These are phyloP conservation scores for Acronicta alni DNA, from an alignment of 2,888 invertebrate species.

Conservation along the genomic window DNA sequence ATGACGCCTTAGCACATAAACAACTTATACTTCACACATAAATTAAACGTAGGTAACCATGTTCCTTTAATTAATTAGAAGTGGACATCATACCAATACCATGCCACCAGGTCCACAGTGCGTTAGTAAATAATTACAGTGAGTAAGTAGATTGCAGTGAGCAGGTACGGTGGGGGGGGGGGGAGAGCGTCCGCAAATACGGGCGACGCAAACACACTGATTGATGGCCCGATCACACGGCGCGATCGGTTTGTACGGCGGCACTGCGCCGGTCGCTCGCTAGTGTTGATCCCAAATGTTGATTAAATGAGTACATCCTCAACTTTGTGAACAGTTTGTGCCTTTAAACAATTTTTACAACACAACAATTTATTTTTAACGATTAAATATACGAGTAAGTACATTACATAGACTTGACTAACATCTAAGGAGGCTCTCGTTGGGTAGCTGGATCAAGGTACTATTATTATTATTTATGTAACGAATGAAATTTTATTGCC, in stretches of 20 bases:
- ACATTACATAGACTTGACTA: no score
- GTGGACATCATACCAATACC: neutral
- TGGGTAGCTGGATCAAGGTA: no score
- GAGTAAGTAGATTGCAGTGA: conserved; percentile 46
- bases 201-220: conserved; percentile 53
- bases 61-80: neutral
- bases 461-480: no score
- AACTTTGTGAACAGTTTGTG: neutral
- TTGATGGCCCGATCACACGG: conserved; percentile 54
- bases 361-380: no score
- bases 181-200: conserved; percentile 46
- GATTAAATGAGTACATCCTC: neutral
- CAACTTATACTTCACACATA: no score
- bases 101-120: conserved; percentile 12
- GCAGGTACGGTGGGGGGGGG: conserved; percentile 21
- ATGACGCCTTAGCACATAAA: no score
- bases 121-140: conserved; percentile 49
- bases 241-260: conserved; percentile 26
- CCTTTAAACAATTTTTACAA: neutral
- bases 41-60: no score
- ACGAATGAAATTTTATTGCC: no score
- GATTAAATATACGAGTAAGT: no score
- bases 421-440: no score
- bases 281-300: conserved; percentile 1
- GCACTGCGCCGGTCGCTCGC: neutral